Base-by-base conservation (phyloP, 1,140 invertebrate species). In the Lucilia cuprina region DNA sequence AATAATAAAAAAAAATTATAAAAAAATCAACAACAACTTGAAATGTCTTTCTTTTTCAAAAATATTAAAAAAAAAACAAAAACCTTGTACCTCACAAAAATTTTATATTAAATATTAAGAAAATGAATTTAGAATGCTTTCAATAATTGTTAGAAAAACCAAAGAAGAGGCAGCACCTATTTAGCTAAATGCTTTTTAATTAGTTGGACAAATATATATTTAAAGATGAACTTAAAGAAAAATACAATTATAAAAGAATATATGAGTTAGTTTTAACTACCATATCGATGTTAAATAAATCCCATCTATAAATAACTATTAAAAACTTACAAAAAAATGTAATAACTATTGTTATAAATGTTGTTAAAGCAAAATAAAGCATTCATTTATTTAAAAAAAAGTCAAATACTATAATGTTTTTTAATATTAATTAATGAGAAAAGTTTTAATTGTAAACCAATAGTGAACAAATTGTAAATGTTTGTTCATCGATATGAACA, bases 71-170 rank as follows among this genome's bases (percentile, higher is more conserved):
- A 17, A 17, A 60, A n/a, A 60, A 60, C 2, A 60, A 60, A 60
- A 70, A 70, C 65, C n/a, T 19, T 70, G n/a, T 70, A 60, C 55
- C 65, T 70, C 19, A 70, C 21, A 21, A 3, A 70, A 70, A 70
- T 70, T 70, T 70, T 70, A 9, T 70, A 70, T 70, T 70, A 21
- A 9, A 19, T 25, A 9, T 70, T 25, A 70, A 70, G 21, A 70
- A 70, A 70, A n/a, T 19, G 10, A 70, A 70, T 70, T 70, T 70
- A 70, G 65, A 70, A 70, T 70, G 65, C 65, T 70, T 70, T 65
- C 14, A 70, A 70, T 21, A 70, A 70, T 21, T 70, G 65, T 70
- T 70, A 60, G 7, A 5, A 60, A 60, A 70, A 70, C 25, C 25
- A 21, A 70, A 21, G 19, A 70, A 70, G 19, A 70, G 19, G 60